Conservation (phyloP, 2,113 vertebrate species). For the Ptilonorhynchus violaceus region DNA sequence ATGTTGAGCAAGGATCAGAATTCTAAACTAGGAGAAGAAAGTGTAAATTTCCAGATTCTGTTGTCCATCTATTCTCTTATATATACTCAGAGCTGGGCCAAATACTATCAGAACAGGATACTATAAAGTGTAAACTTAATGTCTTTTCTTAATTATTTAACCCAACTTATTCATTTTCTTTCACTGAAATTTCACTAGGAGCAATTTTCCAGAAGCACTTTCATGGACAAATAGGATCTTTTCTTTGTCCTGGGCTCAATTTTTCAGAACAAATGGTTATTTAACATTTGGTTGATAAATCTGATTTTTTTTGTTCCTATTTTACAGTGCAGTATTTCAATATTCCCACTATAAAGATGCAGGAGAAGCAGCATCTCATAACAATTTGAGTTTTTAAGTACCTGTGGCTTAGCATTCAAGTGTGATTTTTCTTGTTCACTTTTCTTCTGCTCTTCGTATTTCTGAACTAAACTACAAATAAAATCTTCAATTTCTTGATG, state of each 20-base stretch:
- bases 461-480: slow-evolving; percentile 83
- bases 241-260: neutral
- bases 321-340: neutral
- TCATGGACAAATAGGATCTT: neutral
- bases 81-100: neutral
- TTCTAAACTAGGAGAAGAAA: neutral
- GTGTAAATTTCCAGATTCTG: neutral
- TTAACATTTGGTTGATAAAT: neutral
- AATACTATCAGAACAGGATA: neutral
- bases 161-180: neutral
- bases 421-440: slow-evolving; percentile 74
- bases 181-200: neutral
- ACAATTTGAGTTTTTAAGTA: slow-evolving; percentile 43
- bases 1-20: neutral
- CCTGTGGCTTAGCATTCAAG: slow-evolving; percentile 87
- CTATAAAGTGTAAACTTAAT: neutral
- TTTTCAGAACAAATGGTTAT: neutral
- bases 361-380: fast-evolving
- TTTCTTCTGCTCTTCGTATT: slow-evolving; percentile 79
- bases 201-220: neutral
- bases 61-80: neutral
- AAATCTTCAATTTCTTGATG: slow-evolving; percentile 96
- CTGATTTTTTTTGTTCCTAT: neutral
- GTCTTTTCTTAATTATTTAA: neutral
- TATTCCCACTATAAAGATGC: neutral